Evolutionary conservation across 2,888 invertebrate genomes (phyloP).

Genomic region (Mactromeris polynyma): DNA sequence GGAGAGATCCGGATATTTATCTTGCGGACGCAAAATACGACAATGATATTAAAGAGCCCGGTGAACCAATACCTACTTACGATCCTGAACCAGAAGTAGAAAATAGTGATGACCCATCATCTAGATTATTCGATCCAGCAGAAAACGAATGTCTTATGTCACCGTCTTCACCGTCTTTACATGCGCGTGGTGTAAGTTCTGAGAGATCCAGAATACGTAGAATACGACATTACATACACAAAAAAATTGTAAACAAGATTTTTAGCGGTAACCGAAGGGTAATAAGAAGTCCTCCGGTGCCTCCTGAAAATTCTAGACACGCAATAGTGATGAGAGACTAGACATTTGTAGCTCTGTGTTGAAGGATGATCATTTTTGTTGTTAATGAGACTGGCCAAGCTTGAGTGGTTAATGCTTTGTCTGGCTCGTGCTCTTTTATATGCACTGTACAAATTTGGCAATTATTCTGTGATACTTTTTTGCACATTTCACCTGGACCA

Average conservation of each 20-base stretch:
- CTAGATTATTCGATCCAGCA: neutral
- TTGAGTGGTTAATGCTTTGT: no score
- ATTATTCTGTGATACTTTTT: no score
- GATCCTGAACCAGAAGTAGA: slow-evolving; percentile 34
- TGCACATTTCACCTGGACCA: no score
- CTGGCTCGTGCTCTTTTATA: no score
- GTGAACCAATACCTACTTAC: slow-evolving; percentile 28
- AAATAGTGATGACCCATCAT: slow-evolving; percentile 45
- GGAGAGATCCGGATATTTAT: slow-evolving; percentile 17
- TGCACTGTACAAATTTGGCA: no score
- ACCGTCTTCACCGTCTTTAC: slow-evolving; percentile 3
- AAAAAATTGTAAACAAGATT: slow-evolving; percentile 19
- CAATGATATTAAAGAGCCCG: slow-evolving; percentile 9
- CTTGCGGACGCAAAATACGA: slow-evolving; percentile 42
- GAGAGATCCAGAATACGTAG: slow-evolving; percentile 15
- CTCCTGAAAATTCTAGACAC: neutral
- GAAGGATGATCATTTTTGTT: no score
- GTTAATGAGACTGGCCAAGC: no score
- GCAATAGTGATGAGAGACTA: neutral
- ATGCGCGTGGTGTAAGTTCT: neutral
- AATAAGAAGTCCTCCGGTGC: slow-evolving; percentile 4
- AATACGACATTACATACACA: slow-evolving; percentile 17
- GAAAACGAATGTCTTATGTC: slow-evolving; percentile 35
- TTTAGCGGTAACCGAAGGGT: neutral
- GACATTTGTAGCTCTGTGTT: neutral